A percentile compares a stretch with the other conserved stretches of the same genome.
Evolutionary conservation across 1,140 invertebrate species (phyloP).

Genomic region (Acromyrmex charruanus): DNA sequence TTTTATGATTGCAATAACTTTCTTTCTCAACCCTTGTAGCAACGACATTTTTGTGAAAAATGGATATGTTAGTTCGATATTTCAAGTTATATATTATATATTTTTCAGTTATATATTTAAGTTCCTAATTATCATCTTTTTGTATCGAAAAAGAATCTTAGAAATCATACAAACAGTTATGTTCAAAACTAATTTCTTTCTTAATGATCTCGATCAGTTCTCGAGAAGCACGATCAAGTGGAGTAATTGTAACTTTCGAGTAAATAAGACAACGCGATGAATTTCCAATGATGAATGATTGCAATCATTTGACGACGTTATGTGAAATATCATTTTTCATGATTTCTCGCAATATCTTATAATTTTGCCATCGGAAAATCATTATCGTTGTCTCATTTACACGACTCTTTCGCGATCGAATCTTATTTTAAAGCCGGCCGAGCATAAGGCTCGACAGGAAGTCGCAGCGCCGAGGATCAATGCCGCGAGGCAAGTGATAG

Average conservation of each 20-base stretch:
- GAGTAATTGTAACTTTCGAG: background rate
- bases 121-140: background rate
- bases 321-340: background rate
- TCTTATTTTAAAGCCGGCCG: constrained; percentile 9
- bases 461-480: constrained; percentile 58
- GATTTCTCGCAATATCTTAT: background rate
- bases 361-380: background rate
- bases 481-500: constrained; percentile 64
- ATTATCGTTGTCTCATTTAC: constrained; percentile 14
- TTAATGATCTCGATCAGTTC: background rate
- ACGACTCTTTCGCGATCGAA: background rate
- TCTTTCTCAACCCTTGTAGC: background rate
- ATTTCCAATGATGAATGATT: background rate
- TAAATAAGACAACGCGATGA: constrained; percentile 6
- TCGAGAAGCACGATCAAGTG: constrained; percentile 20
- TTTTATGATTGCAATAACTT: background rate
- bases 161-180: constrained; percentile 14
- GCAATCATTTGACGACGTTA: background rate
- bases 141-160: background rate
- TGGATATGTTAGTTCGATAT: background rate
- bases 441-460: constrained; percentile 56
- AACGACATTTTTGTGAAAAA: constrained; percentile 9
- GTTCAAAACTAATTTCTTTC: background rate
- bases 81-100: background rate
- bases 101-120: constrained; percentile 30